Base-by-base conservation (phyloP, 1,140 invertebrate species). In the Globodera rostochiensis region DNA sequence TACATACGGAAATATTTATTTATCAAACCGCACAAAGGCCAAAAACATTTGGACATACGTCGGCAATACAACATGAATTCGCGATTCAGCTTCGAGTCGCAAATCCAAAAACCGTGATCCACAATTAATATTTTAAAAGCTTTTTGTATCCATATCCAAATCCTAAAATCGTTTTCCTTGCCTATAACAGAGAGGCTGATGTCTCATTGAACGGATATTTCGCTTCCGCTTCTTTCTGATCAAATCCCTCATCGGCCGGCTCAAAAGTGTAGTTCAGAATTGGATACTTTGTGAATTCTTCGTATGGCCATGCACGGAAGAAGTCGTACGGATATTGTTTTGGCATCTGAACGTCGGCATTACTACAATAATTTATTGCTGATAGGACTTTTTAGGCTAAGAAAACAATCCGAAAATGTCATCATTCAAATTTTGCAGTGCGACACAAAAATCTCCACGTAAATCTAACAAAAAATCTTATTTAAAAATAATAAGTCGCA, bases 201-300 rank as follows among this genome's bases (percentile, higher is more conserved):
- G 64, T 78, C 70, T 69, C 77, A 78, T 78, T 78, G 36, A 67
- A 69, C 46, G 77, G 36, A 69, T 67, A 45, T 49, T 46, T 53
- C 6, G n/a, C 64, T 64, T 78, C 46, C 19, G 13, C 77, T 46
- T 64, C 77, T 36, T 25, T 47, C 50, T 45, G 49, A 50, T 70
- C 70, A 53, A 50, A 25, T 13, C 57, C 77, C 21, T 80, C 80
- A 21, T 87, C 83, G 60, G 81, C 82, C 57, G 87, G 83, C 49
- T 88, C 87, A 80, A 88, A 88, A 3, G 86, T 82, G 80, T 90
- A 89, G 83, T 89, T 90, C 47, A 85, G 80, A 73, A 89, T 90
- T 25, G 88, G 88, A 74, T 83, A 90, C 36, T 86, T 81, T n/a
- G 71, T 70, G 8, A 85, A 85, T 73, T 90, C 88, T 15, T 84